Evolutionary conservation across 2,888 invertebrate species (phyloP).

Genomic region (Nomada ruficornis): DNA sequence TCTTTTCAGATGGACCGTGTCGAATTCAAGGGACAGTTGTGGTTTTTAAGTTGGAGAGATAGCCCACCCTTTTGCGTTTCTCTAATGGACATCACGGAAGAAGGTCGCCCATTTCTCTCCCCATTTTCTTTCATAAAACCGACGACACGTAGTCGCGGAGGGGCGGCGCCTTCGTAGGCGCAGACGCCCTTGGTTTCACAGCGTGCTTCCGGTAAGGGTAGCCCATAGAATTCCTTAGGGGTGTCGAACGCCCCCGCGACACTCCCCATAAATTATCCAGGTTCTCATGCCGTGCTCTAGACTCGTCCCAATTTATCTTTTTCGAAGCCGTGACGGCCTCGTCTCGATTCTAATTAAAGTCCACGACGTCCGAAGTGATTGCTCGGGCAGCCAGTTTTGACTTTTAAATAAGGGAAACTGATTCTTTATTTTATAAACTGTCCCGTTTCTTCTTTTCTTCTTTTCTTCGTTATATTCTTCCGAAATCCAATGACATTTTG

Average conservation of each 20-base stretch:
- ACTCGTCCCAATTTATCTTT: constrained; percentile 60
- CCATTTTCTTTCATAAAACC: constrained; percentile 26
- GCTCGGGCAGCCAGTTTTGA: too few species aligned
- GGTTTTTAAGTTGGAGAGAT: neutral
- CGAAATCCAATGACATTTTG: neutral
- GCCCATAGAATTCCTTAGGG: constrained; percentile 62
- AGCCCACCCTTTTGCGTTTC: constrained; percentile 23
- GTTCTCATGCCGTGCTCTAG: constrained; percentile 18
- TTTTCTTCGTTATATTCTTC: neutral
- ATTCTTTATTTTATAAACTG: neutral
- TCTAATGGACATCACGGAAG: neutral
- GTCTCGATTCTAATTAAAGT: constrained; percentile 47
- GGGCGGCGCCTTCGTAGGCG: constrained; percentile 54
- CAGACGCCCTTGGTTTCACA: constrained; percentile 67
- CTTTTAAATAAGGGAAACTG: neutral
- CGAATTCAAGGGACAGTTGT: too few species aligned
- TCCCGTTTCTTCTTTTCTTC: neutral
- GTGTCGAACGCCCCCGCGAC: constrained; percentile 65
- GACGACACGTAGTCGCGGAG: constrained; percentile 41
- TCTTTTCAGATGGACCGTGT: too few species aligned
- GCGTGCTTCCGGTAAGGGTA: constrained; percentile 75
- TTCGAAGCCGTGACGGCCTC: constrained; percentile 9
- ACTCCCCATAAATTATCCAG: constrained; percentile 67
- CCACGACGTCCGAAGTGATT: neutral
- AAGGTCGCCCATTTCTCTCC: constrained; percentile 18